Evolutionary conservation across 2,888 invertebrate species (phyloP).

Genomic region (Drosophila borborema): DNA sequence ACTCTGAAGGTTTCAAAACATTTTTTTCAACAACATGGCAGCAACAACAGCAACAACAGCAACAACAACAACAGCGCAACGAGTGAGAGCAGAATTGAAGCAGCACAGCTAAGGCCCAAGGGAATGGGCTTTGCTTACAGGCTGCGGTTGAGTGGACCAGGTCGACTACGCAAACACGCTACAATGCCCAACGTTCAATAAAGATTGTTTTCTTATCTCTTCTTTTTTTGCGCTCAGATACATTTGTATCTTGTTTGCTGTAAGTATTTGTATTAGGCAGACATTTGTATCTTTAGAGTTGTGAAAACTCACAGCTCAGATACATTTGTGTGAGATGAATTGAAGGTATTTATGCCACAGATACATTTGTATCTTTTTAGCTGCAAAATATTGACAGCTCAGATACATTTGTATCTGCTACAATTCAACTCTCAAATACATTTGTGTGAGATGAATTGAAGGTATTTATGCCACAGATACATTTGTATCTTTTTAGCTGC

Average conservation of each 20-base stretch:
- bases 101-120: constrained; percentile 13
- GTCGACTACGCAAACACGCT: constrained; percentile 21
- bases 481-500: neutral
- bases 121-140: constrained; percentile 2
- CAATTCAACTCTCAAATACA: neutral
- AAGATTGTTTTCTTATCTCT: neutral
- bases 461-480: neutral
- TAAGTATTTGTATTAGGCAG: too few species aligned
- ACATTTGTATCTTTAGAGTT: neutral
- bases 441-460: neutral
- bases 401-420: neutral
- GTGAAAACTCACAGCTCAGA: neutral
- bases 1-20: constrained; percentile 52
- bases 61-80: constrained; percentile 20
- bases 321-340: neutral
- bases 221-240: neutral
- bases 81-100: constrained; percentile 39
- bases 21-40: constrained; percentile 40
- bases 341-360: neutral
- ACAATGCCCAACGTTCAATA: neutral
- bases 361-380: neutral
- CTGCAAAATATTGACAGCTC: too few species aligned
- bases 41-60: constrained; percentile 21
- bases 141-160: constrained; percentile 25
- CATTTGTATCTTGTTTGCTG: neutral